These are phyloP conservation scores for Unio pictorum DNA, from an alignment of 2,888 invertebrate species.

Conservation along the genomic window DNA sequence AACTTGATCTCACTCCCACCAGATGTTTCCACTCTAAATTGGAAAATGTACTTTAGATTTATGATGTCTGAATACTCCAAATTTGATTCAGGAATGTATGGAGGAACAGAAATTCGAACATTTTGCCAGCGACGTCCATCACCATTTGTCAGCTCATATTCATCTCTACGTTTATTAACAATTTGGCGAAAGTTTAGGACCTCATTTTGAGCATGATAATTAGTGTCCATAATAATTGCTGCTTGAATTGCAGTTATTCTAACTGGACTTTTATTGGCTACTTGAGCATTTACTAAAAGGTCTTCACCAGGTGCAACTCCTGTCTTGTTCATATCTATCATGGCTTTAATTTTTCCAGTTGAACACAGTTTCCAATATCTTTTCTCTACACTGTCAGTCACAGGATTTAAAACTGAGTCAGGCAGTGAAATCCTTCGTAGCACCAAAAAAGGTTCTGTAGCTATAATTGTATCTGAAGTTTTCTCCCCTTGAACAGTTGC, in stretches of 20 bases:
- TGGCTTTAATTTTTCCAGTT: constrained; percentile 61
- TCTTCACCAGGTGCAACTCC: constrained; percentile 69
- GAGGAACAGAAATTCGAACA: constrained; percentile 66
- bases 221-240: constrained; percentile 63
- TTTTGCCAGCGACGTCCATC: constrained; percentile 68
- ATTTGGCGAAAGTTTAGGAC: constrained; percentile 56
- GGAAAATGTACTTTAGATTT: constrained; percentile 65
- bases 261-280: constrained; percentile 62
- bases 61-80: constrained; percentile 70
- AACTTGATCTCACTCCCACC: constrained; percentile 58
- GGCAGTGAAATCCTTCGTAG: constrained; percentile 50
- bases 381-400: constrained; percentile 36
- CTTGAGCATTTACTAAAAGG: constrained; percentile 64
- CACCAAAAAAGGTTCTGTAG: constrained; percentile 69
- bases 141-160: constrained; percentile 62
- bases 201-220: constrained; percentile 63
- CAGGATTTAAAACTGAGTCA: constrained; percentile 20
- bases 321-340: constrained; percentile 54
- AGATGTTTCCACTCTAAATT: constrained; percentile 66
- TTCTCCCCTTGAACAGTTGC: constrained; percentile 64
- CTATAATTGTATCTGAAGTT: constrained; percentile 61
- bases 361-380: constrained; percentile 56
- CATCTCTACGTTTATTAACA: constrained; percentile 68
- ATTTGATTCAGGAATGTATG: constrained; percentile 68
- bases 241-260: constrained; percentile 60